Conservation (phyloP, 2,113 vertebrate species). For the zebrafish (Danio rerio) region DNA sequence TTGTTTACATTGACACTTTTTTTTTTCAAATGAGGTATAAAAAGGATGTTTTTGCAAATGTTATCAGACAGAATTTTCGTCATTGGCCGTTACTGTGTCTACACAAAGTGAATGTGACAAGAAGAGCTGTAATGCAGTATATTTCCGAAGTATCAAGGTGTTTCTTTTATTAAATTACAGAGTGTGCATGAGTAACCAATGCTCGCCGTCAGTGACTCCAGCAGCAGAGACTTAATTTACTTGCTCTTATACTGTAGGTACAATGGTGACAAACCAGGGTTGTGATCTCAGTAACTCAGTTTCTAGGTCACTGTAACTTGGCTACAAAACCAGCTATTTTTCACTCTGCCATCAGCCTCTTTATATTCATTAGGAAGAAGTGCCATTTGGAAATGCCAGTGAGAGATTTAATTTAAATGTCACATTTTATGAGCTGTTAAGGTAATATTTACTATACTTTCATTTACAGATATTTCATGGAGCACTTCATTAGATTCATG, state of each 20-base stretch:
- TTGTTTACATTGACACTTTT: slow-evolving; percentile 83
- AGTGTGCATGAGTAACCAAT: neutral
- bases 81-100: slow-evolving; percentile 15
- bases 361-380: neutral
- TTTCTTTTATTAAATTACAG: neutral
- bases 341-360: neutral
- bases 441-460: slow-evolving; percentile 2
- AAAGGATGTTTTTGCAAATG: slow-evolving; percentile 42
- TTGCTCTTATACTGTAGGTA: neutral
- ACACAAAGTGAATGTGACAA: slow-evolving; percentile 22
- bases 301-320: neutral
- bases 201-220: neutral
- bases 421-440: neutral
- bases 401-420: neutral
- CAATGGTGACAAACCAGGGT: slow-evolving; percentile 16
- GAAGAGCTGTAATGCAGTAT: slow-evolving; percentile 15
- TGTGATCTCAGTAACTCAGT: slow-evolving; percentile 13
- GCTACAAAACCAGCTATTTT: neutral
- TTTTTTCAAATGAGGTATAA: slow-evolving; percentile 70
- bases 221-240: neutral
- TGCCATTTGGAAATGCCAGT: neutral
- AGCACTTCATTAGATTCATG: slow-evolving; percentile 34
- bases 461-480: neutral
- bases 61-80: slow-evolving; percentile 30
- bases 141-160: neutral